Evolutionary conservation across 2,113 vertebrate genomes (phyloP).

Genomic region (Isichthys henryi): DNA sequence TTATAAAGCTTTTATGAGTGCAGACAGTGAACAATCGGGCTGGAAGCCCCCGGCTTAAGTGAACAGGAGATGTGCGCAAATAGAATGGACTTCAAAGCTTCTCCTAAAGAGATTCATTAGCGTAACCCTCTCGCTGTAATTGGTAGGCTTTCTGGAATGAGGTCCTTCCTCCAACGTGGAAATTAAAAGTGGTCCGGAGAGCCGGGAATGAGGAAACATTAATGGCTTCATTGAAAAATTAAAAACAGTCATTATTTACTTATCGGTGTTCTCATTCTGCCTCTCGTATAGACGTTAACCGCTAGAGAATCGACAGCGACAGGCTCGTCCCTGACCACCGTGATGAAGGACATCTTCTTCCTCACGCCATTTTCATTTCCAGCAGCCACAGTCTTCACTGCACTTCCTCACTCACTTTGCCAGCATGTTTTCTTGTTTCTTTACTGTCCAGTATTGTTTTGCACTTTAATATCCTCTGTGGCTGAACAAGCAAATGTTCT

Average conservation of each 20-base stretch:
- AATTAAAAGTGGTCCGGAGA: constrained; percentile 7
- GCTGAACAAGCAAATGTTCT: not conserved
- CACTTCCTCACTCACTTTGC: not conserved
- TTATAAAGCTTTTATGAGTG: constrained; percentile 42
- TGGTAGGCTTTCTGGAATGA: constrained; percentile 33
- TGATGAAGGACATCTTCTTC: not conserved
- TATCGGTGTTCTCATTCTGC: constrained; percentile 1
- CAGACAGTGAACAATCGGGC: constrained; percentile 36
- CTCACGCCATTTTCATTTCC: not conserved
- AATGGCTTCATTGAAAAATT: constrained; percentile 6
- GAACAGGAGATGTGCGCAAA: constrained; percentile 39
- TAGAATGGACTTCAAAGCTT: constrained; percentile 30
- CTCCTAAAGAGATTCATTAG: constrained; percentile 25
- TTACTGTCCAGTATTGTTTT: not conserved
- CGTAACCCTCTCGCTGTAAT: constrained; percentile 32
- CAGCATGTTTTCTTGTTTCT: not conserved
- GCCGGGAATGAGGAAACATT: not conserved
- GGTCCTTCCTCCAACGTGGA: constrained; percentile 20
- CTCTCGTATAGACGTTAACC: constrained; percentile 14
- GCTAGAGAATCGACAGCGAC: not conserved
- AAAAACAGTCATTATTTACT: constrained; percentile 19
- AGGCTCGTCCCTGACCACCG: not conserved
- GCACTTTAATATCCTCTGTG: not conserved
- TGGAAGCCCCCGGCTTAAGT: constrained; percentile 31
- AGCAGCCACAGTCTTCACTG: not conserved